Base-by-base conservation (phyloP, 2,113 vertebrate species). In the Notiomystis cincta region DNA sequence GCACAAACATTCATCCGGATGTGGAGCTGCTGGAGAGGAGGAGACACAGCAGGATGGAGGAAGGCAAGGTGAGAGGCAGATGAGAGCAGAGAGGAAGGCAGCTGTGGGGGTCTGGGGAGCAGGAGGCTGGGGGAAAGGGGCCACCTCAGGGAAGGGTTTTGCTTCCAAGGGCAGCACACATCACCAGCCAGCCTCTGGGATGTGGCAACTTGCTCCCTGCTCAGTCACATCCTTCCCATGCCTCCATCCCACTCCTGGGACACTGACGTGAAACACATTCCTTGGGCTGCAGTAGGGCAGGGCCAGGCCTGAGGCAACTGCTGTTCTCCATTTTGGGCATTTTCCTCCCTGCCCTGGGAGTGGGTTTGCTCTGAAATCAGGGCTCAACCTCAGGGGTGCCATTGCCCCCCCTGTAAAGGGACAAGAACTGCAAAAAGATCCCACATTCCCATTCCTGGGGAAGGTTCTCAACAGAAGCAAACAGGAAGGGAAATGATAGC, bases 231-330 rank as follows among this genome's bases (percentile, higher is more conserved):
- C 86, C 66, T 75, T 79, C 54, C 64, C 54, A 23, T 15, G 21
- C 31, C 87, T 72, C 27, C 1, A 0, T 67, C 80, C 64, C 1
- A 8, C 58, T 56, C 37, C 25, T 0, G 0, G 45, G 69, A 81
- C 3, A 0, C 30, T 15, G 62, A 20, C 0, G 13, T 67, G 82
- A 80, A 90, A 80, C 62, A 51, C 84, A 80, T 82, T 90, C 88
- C 82, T 67, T 2, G 4, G 54, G 80, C 72, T 91, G 83, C 69
- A 87, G 23, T 1, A 0, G 40, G 71, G 79, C 78, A 85, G 69
- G 75, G 27, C 65, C 56, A 31, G 71, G 82, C 40, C 67, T 57
- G 51, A 62, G 42, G 86, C 44, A 84, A 57, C 75, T 24, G 18
- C 20, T 3, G 1, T 7, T 94, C 77, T 76, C 53, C 23, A 25